Percentiles rank a stretch among this genome's conserved stretches.
Evolutionary conservation across 2,797 vertebrate genomes (phyloP).

Genomic region (Ptychadena robeensis): DNA sequence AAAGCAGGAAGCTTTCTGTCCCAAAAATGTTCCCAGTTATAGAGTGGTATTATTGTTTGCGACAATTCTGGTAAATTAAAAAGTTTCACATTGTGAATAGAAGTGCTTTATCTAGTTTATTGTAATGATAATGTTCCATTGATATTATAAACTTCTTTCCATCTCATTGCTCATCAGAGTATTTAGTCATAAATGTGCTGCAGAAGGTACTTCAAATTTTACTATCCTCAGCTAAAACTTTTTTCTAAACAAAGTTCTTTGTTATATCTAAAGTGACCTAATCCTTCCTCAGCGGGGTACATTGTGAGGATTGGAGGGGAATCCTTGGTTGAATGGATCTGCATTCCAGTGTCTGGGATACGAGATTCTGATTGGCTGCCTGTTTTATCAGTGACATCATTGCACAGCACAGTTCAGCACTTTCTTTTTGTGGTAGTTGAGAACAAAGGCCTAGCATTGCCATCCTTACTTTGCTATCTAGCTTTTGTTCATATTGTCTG

Average conservation of each 20-base stretch:
- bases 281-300: conserved; percentile 71
- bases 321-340: conserved; percentile 74
- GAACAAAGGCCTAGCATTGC: conserved; percentile 66
- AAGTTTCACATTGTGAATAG: too few species aligned
- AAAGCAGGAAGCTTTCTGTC: too few species aligned
- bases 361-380: conserved; percentile 66
- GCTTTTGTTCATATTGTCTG: neutral
- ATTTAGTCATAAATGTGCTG: neutral
- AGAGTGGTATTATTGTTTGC: too few species aligned
- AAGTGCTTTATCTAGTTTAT: neutral
- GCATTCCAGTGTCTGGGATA: conserved; percentile 71
- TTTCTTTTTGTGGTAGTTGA: conserved; percentile 79
- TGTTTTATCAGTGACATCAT: conserved; percentile 78
- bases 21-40: too few species aligned
- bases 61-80: neutral
- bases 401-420: conserved; percentile 84
- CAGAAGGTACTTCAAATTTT: neutral
- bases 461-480: neutral
- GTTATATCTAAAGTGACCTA: conserved; percentile 75
- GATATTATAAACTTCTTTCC: neutral
- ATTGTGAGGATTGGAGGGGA: conserved; percentile 74
- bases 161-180: neutral
- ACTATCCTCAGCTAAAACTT: conserved; percentile 70
- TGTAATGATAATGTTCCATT: neutral
- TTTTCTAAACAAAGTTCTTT: conserved; percentile 66